Percentiles rank a stretch among this genome's conserved stretches.
Evolutionary conservation across 2,113 vertebrate species (phyloP).

Genomic region (Psittacara wagleri): DNA sequence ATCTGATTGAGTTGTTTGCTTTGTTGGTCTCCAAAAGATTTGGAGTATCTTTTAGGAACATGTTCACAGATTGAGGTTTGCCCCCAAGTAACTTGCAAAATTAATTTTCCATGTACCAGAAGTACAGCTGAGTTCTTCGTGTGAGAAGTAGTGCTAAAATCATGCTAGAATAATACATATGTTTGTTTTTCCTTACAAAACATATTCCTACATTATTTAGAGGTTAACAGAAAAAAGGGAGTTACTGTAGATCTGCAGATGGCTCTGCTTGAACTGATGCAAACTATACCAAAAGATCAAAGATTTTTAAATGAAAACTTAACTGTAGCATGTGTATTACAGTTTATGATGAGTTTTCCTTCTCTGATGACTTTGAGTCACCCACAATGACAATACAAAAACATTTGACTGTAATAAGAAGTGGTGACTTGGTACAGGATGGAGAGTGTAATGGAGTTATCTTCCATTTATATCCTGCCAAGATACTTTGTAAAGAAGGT

Average conservation of each 20-base stretch:
- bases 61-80: not conserved
- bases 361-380: not conserved
- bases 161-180: not conserved
- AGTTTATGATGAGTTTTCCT: not conserved
- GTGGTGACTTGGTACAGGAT: not conserved
- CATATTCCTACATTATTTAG: not conserved
- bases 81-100: not conserved
- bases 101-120: not conserved
- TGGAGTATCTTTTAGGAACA: not conserved
- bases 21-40: not conserved
- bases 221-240: not conserved
- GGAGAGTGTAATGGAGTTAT: not conserved
- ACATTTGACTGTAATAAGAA: not conserved
- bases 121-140: not conserved
- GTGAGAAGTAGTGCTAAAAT: not conserved
- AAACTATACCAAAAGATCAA: not conserved
- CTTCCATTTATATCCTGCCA: not conserved
- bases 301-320: not conserved
- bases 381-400: not conserved
- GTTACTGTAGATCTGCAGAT: not conserved
- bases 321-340: not conserved
- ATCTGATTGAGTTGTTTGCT: conserved; percentile 24
- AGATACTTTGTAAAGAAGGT: not conserved
- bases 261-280: not conserved
- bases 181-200: not conserved